A percentile compares a stretch with the other conserved stretches of the same genome.
Evolutionary conservation across 2,113 vertebrate species (phyloP).

Genomic region (Psammodynastes pulverulentus): DNA sequence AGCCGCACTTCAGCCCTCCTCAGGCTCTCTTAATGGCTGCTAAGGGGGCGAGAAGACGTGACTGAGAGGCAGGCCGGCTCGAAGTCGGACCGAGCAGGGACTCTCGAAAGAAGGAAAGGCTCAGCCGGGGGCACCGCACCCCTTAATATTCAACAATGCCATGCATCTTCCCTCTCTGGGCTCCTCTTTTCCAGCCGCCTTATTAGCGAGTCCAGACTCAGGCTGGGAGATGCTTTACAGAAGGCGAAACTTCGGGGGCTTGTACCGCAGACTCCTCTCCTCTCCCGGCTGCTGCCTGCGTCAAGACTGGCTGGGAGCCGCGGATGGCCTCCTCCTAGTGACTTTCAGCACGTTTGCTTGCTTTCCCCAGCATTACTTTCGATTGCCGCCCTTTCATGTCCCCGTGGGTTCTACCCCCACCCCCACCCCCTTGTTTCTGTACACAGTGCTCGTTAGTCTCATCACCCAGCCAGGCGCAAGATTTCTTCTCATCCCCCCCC

Average conservation of each 20-base stretch:
- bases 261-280: not conserved
- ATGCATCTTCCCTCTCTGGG: not conserved
- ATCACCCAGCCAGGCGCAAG: not conserved
- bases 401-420: not conserved
- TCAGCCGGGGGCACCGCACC: not conserved
- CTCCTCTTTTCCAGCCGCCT: not conserved
- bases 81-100: not conserved
- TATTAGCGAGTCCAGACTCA: constrained; percentile 5
- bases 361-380: not conserved
- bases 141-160: not conserved
- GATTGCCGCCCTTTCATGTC: not conserved
- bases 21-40: not conserved
- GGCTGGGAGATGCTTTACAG: not conserved
- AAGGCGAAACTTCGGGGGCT: not conserved
- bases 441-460: not conserved
- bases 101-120: not conserved
- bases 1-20: not conserved
- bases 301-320: not conserved
- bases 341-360: not conserved
- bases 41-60: not conserved
- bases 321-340: not conserved
- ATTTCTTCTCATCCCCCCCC: too few species aligned
- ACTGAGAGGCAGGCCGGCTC: not conserved
- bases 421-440: not conserved
- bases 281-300: not conserved